Conservation (phyloP, 2,888 invertebrate genomes). For the Drosophila mulleri region DNA sequence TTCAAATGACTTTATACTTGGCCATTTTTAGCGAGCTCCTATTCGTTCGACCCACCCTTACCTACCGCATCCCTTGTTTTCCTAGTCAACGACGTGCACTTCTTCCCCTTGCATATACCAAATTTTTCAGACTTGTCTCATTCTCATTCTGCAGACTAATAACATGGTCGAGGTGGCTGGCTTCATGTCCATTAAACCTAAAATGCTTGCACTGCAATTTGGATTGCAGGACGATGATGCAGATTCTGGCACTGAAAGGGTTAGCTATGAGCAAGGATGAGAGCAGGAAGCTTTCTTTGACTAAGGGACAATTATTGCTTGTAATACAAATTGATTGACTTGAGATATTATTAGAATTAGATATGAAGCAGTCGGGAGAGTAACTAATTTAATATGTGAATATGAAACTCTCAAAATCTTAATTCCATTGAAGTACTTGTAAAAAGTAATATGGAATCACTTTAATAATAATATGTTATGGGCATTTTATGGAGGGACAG, state of each 20-base stretch:
- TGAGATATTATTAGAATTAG: too few relatives aligned
- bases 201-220: slow-evolving; percentile 69
- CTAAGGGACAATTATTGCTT: background rate
- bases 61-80: slow-evolving; percentile 21
- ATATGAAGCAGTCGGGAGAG: too few relatives aligned
- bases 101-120: slow-evolving; percentile 31
- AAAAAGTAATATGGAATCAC: too few relatives aligned
- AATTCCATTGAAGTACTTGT: too few relatives aligned
- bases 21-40: slow-evolving; percentile 24
- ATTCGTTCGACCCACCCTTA: background rate
- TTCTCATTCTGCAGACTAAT: slow-evolving; percentile 32
- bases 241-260: slow-evolving; percentile 16
- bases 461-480: too few relatives aligned
- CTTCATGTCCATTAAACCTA: slow-evolving; percentile 65
- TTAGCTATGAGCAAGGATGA: background rate
- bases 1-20: slow-evolving; percentile 80
- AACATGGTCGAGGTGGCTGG: slow-evolving; percentile 48
- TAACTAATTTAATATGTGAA: background rate
- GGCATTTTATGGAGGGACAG: too few relatives aligned
- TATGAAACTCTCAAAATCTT: background rate
- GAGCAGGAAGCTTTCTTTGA: background rate
- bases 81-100: slow-evolving; percentile 30
- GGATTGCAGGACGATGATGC: slow-evolving; percentile 39
- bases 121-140: slow-evolving; percentile 24
- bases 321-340: background rate